A percentile compares a stretch with the other conserved stretches of the same genome.
phyloP scores from a whole-genome alignment of 2,113 vertebrate species.

The Pavo muticus region DNA sequence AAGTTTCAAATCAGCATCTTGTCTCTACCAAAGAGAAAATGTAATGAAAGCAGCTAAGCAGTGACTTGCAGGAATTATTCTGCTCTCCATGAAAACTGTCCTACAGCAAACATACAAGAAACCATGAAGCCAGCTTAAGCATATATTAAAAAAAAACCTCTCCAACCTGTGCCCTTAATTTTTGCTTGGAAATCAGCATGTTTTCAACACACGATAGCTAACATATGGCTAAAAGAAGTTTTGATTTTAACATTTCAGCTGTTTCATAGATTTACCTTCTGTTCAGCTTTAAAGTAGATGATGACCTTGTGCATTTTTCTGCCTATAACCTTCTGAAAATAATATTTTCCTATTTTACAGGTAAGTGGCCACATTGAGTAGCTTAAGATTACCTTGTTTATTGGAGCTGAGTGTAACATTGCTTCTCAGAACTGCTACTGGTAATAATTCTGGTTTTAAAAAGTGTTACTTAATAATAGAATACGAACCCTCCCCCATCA shows the following conservation, averaged over 20 bases:
- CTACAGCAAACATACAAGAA: accelerated
- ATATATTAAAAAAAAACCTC: neutral
- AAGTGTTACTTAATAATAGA: neutral
- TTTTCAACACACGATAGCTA: neutral
- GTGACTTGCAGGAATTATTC: neutral
- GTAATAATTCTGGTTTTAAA: neutral
- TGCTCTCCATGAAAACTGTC: neutral
- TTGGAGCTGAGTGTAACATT: neutral
- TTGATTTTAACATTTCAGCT: neutral
- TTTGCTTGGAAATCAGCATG: neutral
- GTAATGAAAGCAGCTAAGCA: neutral
- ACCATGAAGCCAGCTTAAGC: neutral
- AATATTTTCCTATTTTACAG: neutral
- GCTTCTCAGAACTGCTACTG: neutral
- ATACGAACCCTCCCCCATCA: neutral
- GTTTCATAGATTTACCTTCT: neutral
- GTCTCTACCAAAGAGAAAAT: neutral
- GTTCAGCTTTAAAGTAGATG: neutral
- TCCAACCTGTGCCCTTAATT: neutral
- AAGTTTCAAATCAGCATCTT: neutral
- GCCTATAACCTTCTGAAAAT: neutral
- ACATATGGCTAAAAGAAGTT: neutral
- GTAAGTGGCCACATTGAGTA: neutral
- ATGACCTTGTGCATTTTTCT: neutral
- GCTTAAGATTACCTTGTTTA: neutral